Base-by-base conservation (phyloP, 2,888 invertebrate species). In the Lasioglossum malachurum region DNA sequence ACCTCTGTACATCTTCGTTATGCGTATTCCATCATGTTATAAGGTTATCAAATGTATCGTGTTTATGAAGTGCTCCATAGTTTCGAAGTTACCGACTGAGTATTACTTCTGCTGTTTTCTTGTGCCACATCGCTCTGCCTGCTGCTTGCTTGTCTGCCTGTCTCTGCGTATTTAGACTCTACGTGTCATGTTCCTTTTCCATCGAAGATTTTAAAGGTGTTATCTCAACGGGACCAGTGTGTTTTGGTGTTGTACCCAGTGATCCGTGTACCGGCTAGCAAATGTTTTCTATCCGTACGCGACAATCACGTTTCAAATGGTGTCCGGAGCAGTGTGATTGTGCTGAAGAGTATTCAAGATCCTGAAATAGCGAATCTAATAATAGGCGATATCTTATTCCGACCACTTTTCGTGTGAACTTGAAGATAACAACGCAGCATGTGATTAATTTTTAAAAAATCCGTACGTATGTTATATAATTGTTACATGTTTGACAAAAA, bases 331-430 rank as follows among this genome's bases (percentile, higher is more conserved):
- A 82, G 86, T 89, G 90, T 87, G 80, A 87, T 82, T 85, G 80
- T 84, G 90, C 84, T 87, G 91, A 84, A 92, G 90, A 90, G 89
- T 86, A 87, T 88, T 90, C 89, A 89, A 91, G 83, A 87, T 88
- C 87, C 90, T 88, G 87, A 92, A 93, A 93, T 93, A 93, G 90
- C 89, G 81, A 82, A 84, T 86, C 91, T 93, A 92, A 92, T 90
- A 91, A 93, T 90, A 91, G 88, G 87, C 86, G 88, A 91, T 93
- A 93, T 89, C 91, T 91, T 91, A 90, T 91, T 91, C 87, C 92
- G 88, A 89, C 91, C 88, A 91, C 91, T 92, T 90, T 91, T 91
- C 91, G 88, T 89, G 90, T 93, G 93, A 93, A 93, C 93, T 93
- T 93, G 93, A 93, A 91, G 93, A 91, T 88, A 92, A 81, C 86